phyloP scores from a whole-genome alignment of 2,113 vertebrate genomes.

The Morphnarchus princeps region DNA sequence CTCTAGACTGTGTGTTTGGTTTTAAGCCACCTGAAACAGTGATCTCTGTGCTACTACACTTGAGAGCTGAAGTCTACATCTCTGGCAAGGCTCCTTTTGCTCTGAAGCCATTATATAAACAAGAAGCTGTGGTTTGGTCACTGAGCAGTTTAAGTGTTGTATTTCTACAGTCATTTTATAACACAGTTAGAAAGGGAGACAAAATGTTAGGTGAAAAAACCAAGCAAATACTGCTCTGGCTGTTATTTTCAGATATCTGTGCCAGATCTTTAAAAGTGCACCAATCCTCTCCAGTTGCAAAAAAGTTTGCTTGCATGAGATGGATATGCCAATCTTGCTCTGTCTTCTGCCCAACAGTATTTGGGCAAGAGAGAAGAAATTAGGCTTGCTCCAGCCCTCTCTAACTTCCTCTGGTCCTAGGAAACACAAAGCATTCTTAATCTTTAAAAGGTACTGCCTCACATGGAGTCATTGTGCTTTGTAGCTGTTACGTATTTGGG shows the following conservation, averaged over 20 bases:
- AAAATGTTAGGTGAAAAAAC: background rate
- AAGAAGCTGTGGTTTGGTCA: background rate
- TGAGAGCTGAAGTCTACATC: background rate
- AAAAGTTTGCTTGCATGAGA: background rate
- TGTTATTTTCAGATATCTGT: background rate
- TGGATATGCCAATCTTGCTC: background rate
- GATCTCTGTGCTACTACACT: background rate
- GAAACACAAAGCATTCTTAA: background rate
- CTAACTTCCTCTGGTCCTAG: background rate
- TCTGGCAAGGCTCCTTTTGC: background rate
- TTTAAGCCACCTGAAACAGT: background rate
- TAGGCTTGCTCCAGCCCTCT: background rate
- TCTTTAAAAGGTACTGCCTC: background rate
- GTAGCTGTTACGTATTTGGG: background rate
- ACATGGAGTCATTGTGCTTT: rapidly evolving
- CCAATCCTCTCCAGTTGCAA: background rate
- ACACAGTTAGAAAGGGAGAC: background rate
- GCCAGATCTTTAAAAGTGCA: background rate
- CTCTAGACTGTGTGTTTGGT: background rate
- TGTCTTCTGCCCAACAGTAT: background rate
- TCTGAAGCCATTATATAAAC: background rate
- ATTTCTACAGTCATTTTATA: background rate
- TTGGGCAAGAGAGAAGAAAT: background rate
- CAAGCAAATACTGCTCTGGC: background rate
- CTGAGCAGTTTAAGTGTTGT: background rate